A percentile compares a stretch with the other conserved stretches of the same genome.
phyloP scores from a whole-genome alignment of 2,797 vertebrate genomes.

The Micrastur ruficollis region DNA sequence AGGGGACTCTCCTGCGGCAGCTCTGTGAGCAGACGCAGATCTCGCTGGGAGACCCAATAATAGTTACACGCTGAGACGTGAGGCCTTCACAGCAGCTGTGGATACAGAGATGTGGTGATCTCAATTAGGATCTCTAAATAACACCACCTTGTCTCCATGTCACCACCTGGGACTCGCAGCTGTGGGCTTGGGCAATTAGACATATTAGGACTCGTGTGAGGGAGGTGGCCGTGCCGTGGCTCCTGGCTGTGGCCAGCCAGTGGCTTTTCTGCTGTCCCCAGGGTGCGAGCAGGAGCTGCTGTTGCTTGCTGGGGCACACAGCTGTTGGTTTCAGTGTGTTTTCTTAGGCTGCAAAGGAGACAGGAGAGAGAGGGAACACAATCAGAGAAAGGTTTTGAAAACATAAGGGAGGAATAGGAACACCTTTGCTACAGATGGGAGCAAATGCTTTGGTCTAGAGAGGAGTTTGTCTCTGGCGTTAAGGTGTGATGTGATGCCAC shows the following conservation, averaged over 20 bases:
- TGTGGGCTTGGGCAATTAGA: background rate
- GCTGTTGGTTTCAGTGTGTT: background rate
- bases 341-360: background rate
- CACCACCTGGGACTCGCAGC: rapidly evolving
- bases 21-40: background rate
- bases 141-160: background rate
- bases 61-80: rapidly evolving
- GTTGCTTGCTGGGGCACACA: background rate
- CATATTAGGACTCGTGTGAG: rapidly evolving
- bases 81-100: background rate
- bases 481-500: background rate
- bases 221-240: rapidly evolving
- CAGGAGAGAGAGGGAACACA: background rate
- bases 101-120: background rate
- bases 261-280: background rate
- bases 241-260: background rate
- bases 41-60: background rate
- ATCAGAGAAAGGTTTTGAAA: background rate
- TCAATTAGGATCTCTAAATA: background rate
- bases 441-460: background rate
- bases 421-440: background rate
- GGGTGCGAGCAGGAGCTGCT: background rate
- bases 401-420: background rate
- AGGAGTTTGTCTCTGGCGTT: background rate
- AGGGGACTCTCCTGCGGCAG: background rate